These are phyloP conservation scores for Gymnodraco acuticeps DNA, from an alignment of 2,797 vertebrate species.

Conservation along the genomic window DNA sequence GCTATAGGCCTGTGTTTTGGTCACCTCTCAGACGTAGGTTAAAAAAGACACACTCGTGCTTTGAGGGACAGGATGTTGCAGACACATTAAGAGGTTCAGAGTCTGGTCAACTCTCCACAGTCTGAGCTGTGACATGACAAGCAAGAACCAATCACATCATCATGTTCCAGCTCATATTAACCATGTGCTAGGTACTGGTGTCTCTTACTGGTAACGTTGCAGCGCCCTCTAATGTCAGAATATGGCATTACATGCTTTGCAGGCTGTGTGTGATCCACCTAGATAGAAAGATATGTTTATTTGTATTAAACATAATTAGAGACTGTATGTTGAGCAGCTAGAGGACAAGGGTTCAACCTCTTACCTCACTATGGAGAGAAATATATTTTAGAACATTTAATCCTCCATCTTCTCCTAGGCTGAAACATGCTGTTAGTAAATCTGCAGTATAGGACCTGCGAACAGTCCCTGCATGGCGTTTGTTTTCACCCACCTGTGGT, in stretches of 20 bases:
- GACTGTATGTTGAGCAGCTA: constrained; percentile 5
- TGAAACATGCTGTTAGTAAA: neutral
- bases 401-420: neutral
- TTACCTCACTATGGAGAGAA: constrained; percentile 3
- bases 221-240: constrained; percentile 58
- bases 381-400: no score
- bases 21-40: neutral
- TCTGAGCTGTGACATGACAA: constrained; percentile 38
- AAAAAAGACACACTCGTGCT: neutral
- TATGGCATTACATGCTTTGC: neutral
- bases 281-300: neutral
- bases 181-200: constrained; percentile 24
- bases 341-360: neutral
- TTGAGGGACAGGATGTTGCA: constrained; percentile 9
- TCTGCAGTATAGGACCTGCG: constrained; percentile 4
- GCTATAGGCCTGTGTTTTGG: neutral
- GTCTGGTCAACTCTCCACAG: constrained; percentile 47
- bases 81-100: constrained; percentile 34
- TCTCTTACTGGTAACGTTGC: constrained; percentile 2
- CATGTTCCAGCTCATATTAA: constrained; percentile 37
- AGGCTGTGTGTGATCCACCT: neutral
- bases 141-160: constrained; percentile 45
- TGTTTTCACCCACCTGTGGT: constrained; percentile 36
- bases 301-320: neutral
- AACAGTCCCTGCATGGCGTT: constrained; percentile 22